Conservation (phyloP, 2,888 invertebrate genomes). For the Rhagonycha lutea region DNA sequence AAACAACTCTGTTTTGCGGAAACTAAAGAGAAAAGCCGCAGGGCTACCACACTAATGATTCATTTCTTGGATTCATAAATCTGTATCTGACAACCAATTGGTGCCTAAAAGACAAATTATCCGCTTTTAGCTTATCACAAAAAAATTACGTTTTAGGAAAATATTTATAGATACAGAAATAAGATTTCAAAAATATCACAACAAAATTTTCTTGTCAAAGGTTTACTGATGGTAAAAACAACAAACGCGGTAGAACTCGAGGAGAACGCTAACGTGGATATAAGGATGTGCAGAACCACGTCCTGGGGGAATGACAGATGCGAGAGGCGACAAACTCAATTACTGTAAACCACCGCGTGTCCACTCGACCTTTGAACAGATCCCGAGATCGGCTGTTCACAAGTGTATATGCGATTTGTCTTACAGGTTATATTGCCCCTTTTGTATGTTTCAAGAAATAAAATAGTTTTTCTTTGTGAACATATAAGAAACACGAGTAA, state of each 20-base stretch:
- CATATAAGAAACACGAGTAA: slow-evolving; percentile 3
- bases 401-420: slow-evolving; percentile 23
- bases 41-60: slow-evolving; percentile 47
- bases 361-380: slow-evolving; percentile 48
- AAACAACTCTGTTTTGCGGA: slow-evolving; percentile 35
- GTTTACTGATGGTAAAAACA: neutral
- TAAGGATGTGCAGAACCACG: slow-evolving; percentile 24
- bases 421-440: slow-evolving; percentile 25
- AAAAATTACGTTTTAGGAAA: neutral
- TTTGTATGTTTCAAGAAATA: slow-evolving; percentile 10
- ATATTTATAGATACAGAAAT: neutral
- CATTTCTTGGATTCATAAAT: slow-evolving; percentile 48
- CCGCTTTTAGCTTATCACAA: slow-evolving; percentile 9
- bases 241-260: neutral
- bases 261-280: slow-evolving; percentile 19
- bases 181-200: neutral
- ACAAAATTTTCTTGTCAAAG: neutral
- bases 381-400: slow-evolving; percentile 24
- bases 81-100: slow-evolving; percentile 43
- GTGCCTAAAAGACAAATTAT: slow-evolving; percentile 37
- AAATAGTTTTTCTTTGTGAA: slow-evolving; percentile 4
- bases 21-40: slow-evolving; percentile 42
- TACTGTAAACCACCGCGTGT: slow-evolving; percentile 50
- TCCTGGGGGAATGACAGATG: slow-evolving; percentile 46
- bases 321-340: slow-evolving; percentile 47